These are phyloP conservation scores for Iphiclides podalirius DNA, from an alignment of 2,888 invertebrate genomes.

Conservation along the genomic window DNA sequence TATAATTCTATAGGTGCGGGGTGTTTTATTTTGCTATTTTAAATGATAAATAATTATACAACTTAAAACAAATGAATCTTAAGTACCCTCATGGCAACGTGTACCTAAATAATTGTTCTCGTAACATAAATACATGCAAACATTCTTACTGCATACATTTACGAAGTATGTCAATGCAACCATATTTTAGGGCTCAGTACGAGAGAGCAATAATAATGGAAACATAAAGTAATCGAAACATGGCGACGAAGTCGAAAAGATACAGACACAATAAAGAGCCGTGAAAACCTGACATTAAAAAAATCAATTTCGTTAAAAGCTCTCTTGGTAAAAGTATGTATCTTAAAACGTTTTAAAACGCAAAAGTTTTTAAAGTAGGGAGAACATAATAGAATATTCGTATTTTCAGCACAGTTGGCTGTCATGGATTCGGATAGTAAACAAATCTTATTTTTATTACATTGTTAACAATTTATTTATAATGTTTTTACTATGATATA, in stretches of 20 bases:
- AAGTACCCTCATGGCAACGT: conserved; percentile 5
- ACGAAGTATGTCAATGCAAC: conserved; percentile 10
- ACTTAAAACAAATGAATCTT: conserved; percentile 5
- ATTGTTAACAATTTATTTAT: too few species aligned
- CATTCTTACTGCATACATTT: conserved; percentile 12
- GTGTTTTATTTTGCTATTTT: too few species aligned
- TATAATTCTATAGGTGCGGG: too few species aligned
- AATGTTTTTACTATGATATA: too few species aligned
- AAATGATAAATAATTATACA: too few species aligned
- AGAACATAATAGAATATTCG: too few species aligned
- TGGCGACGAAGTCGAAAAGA: conserved; percentile 2
- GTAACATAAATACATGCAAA: conserved; percentile 9
- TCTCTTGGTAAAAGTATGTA: too few species aligned
- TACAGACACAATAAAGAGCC: conserved; percentile 12
- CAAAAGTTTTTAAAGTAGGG: too few species aligned
- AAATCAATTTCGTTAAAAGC: background rate
- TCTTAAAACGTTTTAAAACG: too few species aligned
- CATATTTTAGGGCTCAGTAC: conserved; percentile 12
- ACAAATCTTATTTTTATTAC: too few species aligned
- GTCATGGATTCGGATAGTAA: too few species aligned
- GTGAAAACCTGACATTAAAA: conserved; percentile 4
- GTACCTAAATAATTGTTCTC: background rate
- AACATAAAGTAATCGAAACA: conserved; percentile 12
- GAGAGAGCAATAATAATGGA: conserved; percentile 9
- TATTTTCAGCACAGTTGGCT: too few species aligned